Base-by-base conservation (phyloP, 2,113 vertebrate genomes). In the Pungitius pungitius region DNA sequence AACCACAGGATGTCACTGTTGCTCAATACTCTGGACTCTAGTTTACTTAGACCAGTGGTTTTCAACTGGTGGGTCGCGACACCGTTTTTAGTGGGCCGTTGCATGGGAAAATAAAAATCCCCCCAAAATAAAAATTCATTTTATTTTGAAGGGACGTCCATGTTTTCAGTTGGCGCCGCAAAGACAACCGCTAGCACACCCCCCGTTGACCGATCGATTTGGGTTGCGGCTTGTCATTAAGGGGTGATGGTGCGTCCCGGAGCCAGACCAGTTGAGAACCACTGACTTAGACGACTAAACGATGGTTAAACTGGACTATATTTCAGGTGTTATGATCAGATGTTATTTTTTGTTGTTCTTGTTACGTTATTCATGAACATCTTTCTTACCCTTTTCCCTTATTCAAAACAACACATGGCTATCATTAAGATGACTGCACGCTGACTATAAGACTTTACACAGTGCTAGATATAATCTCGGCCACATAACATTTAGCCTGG, bases 1-100 rank as follows among this genome's bases (percentile, higher is more conserved):
- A 20, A 73, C 81, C 87, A 88, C 81, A 73, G 3, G 69, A 69
- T 84, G 90, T 85, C 90, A 39, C 57, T 90, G 74, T 90, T 75
- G 80, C 56, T 63, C 62, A 82, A 47, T 26, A 22, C 35, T 49
- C 35, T 39, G 14, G 4, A 45, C 60, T 39, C 22, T 2, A 37
- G 6, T 69, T 81, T 37, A 22, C 14, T 37, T 47, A 77, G 15
- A 57, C 47, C 14, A n/a, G n/a, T n/a, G n/a, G n/a, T n/a, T n/a
- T n/a, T n/a, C n/a, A n/a, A n/a, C n/a, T n/a, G n/a, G n/a, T n/a
- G n/a, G n/a, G n/a, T n/a, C n/a, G n/a, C n/a, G n/a, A n/a, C n/a
- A n/a, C n/a, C n/a, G n/a, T n/a, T n/a, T n/a, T n/a, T n/a, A n/a
- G n/a, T n/a, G n/a, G n/a, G n/a, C n/a, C n/a, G n/a, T n/a, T n/a